Evolutionary conservation across 1,140 invertebrate genomes (phyloP), one percentile per base, ranked within the genome.

Genomic region (Zelostemma sp.): DNA sequence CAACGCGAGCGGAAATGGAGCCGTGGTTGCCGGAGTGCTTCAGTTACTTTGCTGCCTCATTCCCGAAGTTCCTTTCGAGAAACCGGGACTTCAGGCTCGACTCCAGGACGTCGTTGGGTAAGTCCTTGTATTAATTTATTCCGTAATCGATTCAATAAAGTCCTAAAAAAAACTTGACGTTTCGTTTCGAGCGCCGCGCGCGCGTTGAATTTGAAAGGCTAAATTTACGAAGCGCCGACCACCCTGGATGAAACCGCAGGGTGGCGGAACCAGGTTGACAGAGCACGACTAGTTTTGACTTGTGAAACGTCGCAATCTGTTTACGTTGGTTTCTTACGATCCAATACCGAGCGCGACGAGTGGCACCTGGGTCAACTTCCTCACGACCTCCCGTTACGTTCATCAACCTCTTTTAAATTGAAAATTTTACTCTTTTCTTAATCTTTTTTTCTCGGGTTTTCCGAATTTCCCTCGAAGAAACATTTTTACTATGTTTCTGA

Each of bases 281-380:
- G 62, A 54, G 15, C 40, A 31, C 65, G 65, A 41, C 58, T 25
- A 43, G 45, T 55, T 68, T 66, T 62, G 62, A 68, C 63, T 66
- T 50, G 33, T 75, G 72, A 77, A 70, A 64, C 65, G 68, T 68
- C 48, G 67, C 74, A 70, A 72, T 70, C 58, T 79, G 73, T 77
- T 78, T 80, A 56, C 70, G 33, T 72, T 74, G 57, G 60, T 55
- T 48, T 59, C 71, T 45, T 58, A 75, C 69, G 69, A 68, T 68
- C 60, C 55, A 77, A 77, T 73, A 69, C 73, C 51, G 61, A 58
- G 18, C 40, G 38, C 66, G 79, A 83, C 48, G 55, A 48, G 47
- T 63, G 51, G 67, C 83, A 85, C 80, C 83, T 85, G 83, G 79
- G 73, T 80, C 82, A 84, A 85, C 83, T 85, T 83, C 82, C 83